Percentiles rank a stretch among this genome's conserved stretches.
These are phyloP conservation scores for Holocentrus rufus DNA, from an alignment of 2,797 vertebrate species.

Conservation along the genomic window DNA sequence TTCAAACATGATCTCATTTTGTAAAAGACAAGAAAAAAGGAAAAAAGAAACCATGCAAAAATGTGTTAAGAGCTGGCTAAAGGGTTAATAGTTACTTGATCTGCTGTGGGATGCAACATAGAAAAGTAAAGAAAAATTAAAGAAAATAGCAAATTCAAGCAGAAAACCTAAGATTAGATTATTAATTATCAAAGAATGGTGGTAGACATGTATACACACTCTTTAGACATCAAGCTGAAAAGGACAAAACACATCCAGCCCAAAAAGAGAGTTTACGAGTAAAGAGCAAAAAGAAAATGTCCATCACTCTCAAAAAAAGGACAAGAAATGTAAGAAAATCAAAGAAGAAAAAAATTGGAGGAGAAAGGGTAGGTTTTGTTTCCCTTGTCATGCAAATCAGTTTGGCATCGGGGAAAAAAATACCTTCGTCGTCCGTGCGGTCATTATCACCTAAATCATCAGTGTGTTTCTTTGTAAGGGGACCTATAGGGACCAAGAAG, in stretches of 20 bases:
- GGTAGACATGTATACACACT: constrained; percentile 82
- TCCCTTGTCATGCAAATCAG: constrained; percentile 96
- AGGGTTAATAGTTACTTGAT: constrained; percentile 89
- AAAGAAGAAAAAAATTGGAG: constrained; percentile 92
- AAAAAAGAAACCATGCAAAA: constrained; percentile 89
- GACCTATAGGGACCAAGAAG: constrained; percentile 99
- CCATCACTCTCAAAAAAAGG: constrained; percentile 92
- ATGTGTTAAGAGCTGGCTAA: constrained; percentile 86
- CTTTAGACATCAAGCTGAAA: constrained; percentile 96
- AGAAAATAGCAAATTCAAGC: constrained; percentile 82
- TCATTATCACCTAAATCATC: constrained; percentile 99
- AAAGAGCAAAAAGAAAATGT: constrained; percentile 92
- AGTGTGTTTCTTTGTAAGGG: constrained; percentile 99
- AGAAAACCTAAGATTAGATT: constrained; percentile 81
- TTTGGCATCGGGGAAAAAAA: constrained; percentile 91
- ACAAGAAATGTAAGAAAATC: constrained; percentile 99
- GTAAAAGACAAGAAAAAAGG: constrained; percentile 81
- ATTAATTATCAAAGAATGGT: constrained; percentile 81
- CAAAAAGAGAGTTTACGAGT: constrained; percentile 91
- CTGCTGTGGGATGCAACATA: constrained; percentile 94
- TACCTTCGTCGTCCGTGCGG: constrained; percentile 99
- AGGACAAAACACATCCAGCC: constrained; percentile 98
- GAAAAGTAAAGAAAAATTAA: constrained; percentile 85
- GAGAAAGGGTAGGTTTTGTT: constrained; percentile 78
- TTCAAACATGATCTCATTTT: constrained; percentile 51